Conservation (phyloP, 1,140 invertebrate genomes). For the Nautilus pompilius region DNA sequence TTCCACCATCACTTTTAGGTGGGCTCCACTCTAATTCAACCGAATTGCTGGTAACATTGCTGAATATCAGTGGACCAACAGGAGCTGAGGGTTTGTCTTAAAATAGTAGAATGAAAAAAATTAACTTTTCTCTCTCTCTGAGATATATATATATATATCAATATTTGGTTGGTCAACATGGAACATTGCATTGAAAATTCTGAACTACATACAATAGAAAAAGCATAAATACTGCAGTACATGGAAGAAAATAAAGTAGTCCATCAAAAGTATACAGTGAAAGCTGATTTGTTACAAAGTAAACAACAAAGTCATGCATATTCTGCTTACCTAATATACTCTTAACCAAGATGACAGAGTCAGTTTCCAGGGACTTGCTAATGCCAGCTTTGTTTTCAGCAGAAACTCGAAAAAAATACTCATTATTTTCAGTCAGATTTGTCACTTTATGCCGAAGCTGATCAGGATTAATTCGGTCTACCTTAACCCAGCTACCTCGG, state of each 20-base stretch:
- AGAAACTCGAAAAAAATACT: slow-evolving; percentile 85
- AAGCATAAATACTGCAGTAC: no score
- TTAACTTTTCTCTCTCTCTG: no score
- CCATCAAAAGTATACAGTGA: no score
- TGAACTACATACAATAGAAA: no score
- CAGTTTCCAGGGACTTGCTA: slow-evolving; percentile 83
- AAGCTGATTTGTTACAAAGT: no score
- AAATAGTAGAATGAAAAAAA: slow-evolving; percentile 5
- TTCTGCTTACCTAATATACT: no score
- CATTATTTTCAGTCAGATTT: slow-evolving; percentile 29
- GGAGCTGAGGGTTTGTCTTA: slow-evolving; percentile 82
- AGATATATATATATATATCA: no score
- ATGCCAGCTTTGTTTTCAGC: slow-evolving; percentile 97
- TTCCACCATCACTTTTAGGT: slow-evolving; percentile 88
- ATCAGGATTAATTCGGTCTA: slow-evolving; percentile 16
- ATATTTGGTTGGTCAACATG: no score
- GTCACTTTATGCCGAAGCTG: slow-evolving; percentile 15
- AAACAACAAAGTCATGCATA: no score
- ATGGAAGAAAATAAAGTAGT: no score
- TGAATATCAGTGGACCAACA: slow-evolving; percentile 87
- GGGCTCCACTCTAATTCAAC: slow-evolving; percentile 90
- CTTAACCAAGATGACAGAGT: no score
- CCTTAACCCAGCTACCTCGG: slow-evolving; percentile 63
- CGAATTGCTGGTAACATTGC: slow-evolving; percentile 88
- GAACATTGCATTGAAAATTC: no score